Evolutionary conservation across 2,797 vertebrate genomes (phyloP), one percentile per base, ranked within the genome.

Genomic region (Chaenodraco wilsoni): DNA sequence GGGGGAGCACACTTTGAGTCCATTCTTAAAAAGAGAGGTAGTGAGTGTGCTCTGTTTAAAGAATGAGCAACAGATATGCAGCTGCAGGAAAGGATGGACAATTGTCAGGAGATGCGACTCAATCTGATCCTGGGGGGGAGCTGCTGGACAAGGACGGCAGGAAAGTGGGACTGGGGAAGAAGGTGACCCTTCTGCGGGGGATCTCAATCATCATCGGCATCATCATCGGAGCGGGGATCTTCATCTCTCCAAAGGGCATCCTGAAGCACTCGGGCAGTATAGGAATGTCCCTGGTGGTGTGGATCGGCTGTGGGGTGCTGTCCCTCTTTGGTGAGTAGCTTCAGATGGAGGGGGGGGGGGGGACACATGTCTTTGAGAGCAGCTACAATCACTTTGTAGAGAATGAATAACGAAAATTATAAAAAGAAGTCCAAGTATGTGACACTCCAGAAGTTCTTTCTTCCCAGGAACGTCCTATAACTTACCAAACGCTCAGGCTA

Each of bases 161-260:
- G 40, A 96, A 93, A 71, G 96, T 99, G 82, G 92, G 89, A 60
- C 92, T 99, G 84, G 96, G 95, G 88, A 97, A 96, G 93, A 98
- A 99, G 84, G 95, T 99, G 76, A 99, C 97, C 0, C 90, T 99
- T 58, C 90, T 99, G 69, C 93, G 96, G 63, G 98, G 98, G 3
- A 94, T 98, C 85, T 96, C 97, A 76, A 96, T 99, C 85, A 99
- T 99, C 81, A 94, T 96, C 10, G 98, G 98, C 44, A 99, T 95
- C 76, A 97, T 99, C 91, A 98, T 99, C 17, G 98, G 98, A 76
- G 97, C 96, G 0, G 98, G 98, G 56, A 98, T 99, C 92, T 99
- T 99, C 94, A 98, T 99, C 88, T 97, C 98, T 31, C 98, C 98
- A 0, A 98, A 97, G 90, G 97, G 97, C 69, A 97, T 99, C 85